A percentile compares a stretch with the other conserved stretches of the same genome.
phyloP scores from a whole-genome alignment of 1,140 invertebrate species.

The Calliphora vicina region DNA sequence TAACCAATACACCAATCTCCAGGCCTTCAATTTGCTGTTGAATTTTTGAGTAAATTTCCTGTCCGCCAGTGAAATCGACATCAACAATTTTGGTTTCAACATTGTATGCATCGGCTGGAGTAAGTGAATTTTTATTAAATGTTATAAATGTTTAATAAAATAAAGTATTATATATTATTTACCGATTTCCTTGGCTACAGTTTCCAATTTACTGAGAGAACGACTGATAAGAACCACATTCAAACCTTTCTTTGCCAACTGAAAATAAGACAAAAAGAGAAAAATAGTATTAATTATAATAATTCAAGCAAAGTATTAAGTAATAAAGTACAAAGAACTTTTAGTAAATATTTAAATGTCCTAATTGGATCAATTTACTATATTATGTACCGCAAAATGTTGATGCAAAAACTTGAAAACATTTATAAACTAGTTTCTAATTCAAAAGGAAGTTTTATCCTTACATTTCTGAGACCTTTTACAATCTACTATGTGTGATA shows the following conservation, averaged over 20 bases:
- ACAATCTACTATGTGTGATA: too few relatives aligned
- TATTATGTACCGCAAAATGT: too few relatives aligned
- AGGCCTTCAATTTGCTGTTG: conserved; percentile 77
- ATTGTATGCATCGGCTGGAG: conserved; percentile 73
- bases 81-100: conserved; percentile 84
- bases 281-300: not conserved
- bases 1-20: conserved; percentile 91
- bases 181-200: conserved; percentile 80
- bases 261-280: conserved; percentile 39
- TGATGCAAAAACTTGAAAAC: too few relatives aligned
- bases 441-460: too few relatives aligned
- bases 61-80: conserved; percentile 81
- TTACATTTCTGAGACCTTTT: too few relatives aligned
- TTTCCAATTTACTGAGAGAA: conserved; percentile 80
- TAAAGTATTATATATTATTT: conserved; percentile 13
- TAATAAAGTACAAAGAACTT: too few relatives aligned
- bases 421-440: too few relatives aligned
- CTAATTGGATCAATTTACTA: too few relatives aligned
- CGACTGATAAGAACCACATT: conserved; percentile 91
- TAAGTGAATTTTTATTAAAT: conserved; percentile 25
- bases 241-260: conserved; percentile 83
- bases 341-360: too few relatives aligned
- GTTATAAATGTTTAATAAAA: not conserved
- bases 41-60: conserved; percentile 80
- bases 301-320: too few relatives aligned